These are phyloP conservation scores for Eleutherodactylus coqui DNA, from an alignment of 2,797 vertebrate species.

Conservation along the genomic window DNA sequence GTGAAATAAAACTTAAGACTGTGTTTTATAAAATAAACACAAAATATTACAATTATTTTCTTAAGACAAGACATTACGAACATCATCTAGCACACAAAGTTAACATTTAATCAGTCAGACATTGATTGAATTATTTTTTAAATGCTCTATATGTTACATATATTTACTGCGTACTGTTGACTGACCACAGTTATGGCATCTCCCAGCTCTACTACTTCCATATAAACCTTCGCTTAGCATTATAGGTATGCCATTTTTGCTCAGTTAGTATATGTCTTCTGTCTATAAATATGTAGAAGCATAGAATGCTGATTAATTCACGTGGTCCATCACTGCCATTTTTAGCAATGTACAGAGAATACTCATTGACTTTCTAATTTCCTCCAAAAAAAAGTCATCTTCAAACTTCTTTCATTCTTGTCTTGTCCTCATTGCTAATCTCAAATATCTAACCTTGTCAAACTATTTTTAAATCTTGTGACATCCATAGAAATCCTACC, in stretches of 20 bases:
- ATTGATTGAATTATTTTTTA: background rate
- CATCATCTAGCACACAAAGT: background rate
- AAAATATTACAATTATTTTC: background rate
- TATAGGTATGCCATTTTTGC: background rate
- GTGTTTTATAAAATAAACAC: background rate
- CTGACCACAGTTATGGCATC: background rate
- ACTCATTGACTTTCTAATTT: constrained; percentile 2
- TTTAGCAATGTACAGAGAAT: background rate
- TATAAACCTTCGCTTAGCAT: background rate
- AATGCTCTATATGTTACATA: background rate
- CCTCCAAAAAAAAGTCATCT: background rate
- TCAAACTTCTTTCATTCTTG: constrained; percentile 19
- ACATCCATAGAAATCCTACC: background rate
- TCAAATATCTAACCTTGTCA: background rate
- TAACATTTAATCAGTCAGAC: background rate
- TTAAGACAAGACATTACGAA: background rate
- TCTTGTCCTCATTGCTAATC: background rate
- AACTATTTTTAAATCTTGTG: background rate
- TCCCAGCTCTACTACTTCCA: background rate
- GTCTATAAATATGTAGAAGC: background rate
- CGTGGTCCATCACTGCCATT: background rate
- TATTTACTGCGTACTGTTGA: background rate
- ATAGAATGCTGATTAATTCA: constrained; percentile 27
- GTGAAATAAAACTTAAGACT: background rate
- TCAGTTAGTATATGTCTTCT: background rate